Evolutionary conservation across 2,888 invertebrate species (phyloP).

Genomic region (Lasiommata megera): DNA sequence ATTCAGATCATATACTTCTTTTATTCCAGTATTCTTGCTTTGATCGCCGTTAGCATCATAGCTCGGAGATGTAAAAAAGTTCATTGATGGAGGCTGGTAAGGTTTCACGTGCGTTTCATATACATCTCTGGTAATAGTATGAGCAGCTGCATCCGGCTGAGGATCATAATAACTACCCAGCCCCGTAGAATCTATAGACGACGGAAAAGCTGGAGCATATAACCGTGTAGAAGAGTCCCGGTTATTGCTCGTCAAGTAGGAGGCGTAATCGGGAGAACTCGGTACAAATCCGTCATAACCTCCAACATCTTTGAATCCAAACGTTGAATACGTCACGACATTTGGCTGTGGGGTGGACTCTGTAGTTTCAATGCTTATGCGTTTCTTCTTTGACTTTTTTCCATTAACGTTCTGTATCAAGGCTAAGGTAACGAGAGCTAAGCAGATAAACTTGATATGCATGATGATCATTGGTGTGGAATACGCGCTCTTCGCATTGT

Average conservation of each 20-base stretch:
- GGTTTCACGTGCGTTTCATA: constrained; percentile 53
- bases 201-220: constrained; percentile 68
- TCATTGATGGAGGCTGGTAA: constrained; percentile 50
- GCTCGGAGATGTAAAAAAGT: constrained; percentile 50
- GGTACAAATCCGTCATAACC: constrained; percentile 68
- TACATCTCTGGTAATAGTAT: constrained; percentile 42
- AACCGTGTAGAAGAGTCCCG: constrained; percentile 59
- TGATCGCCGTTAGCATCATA: constrained; percentile 44
- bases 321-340: constrained; percentile 71
- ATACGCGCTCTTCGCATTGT: constrained; percentile 61
- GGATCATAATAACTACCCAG: constrained; percentile 49
- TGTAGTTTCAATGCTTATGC: constrained; percentile 48
- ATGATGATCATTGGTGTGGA: constrained; percentile 54
- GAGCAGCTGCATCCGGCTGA: constrained; percentile 46
- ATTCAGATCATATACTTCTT: constrained; percentile 42
- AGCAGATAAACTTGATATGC: constrained; percentile 53
- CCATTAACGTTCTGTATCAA: constrained; percentile 45
- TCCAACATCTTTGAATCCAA: constrained; percentile 71
- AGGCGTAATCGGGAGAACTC: constrained; percentile 66
- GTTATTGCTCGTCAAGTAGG: constrained; percentile 49
- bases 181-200: constrained; percentile 56
- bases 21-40: constrained; percentile 42
- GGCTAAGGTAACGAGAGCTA: constrained; percentile 50
- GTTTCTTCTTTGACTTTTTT: constrained; percentile 60
- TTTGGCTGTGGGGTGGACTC: constrained; percentile 62